phyloP scores from a whole-genome alignment of 2,113 vertebrate genomes.

The Capreolus pygargus region DNA sequence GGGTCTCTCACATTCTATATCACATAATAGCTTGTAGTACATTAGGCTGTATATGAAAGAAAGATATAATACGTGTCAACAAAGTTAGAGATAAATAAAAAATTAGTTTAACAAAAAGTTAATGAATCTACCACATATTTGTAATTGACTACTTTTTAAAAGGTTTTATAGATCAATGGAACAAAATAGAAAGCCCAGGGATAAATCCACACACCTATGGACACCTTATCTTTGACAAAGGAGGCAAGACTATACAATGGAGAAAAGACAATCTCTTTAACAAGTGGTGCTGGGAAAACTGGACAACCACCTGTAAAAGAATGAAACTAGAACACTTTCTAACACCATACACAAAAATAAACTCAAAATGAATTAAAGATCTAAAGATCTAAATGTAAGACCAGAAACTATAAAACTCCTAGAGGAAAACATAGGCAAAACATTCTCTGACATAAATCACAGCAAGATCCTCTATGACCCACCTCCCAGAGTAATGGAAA shows the following conservation, averaged over 20 bases:
- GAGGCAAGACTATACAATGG: not conserved
- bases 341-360: not conserved
- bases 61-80: not conserved
- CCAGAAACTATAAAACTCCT: not conserved
- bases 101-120: not conserved
- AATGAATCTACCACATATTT: not conserved
- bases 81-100: constrained; percentile 38
- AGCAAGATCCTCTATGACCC: not conserved
- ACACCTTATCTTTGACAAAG: not conserved
- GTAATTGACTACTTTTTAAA: not conserved
- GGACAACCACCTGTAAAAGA: not conserved
- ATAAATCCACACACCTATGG: not conserved
- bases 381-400: not conserved
- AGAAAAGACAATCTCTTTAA: not conserved
- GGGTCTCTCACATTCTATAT: not conserved
- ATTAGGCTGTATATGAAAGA: not conserved
- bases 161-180: not conserved
- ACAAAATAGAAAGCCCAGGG: not conserved
- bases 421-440: not conserved
- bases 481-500: not conserved
- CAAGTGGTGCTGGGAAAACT: not conserved
- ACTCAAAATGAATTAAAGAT: not conserved
- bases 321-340: not conserved
- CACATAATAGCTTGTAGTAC: not conserved
- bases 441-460: not conserved